Evolutionary conservation across 2,888 invertebrate species (phyloP).

Genomic region (Drosophila demipolita): DNA sequence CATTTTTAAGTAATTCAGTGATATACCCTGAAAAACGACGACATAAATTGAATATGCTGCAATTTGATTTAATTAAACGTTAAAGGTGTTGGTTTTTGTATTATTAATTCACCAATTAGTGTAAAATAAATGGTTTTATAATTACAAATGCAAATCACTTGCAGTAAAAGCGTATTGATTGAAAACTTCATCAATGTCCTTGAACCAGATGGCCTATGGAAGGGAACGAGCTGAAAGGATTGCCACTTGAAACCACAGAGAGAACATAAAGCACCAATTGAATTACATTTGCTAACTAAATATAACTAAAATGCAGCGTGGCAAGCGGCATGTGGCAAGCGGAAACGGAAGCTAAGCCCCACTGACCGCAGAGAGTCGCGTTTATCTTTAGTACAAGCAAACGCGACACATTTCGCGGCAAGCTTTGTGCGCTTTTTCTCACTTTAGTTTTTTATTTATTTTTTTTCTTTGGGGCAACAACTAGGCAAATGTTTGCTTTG

Average conservation of each 20-base stretch:
- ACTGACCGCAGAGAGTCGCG: conserved; percentile 29
- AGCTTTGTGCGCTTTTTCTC: conserved; percentile 51
- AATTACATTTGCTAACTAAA: conserved; percentile 67
- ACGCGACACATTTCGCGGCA: conserved; percentile 42
- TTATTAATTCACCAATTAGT: conserved; percentile 56
- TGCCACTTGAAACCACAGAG: conserved; percentile 7
- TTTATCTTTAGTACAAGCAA: conserved; percentile 73
- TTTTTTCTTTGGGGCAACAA: conserved; percentile 2
- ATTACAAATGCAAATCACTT: conserved; percentile 54
- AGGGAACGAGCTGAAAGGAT: neutral
- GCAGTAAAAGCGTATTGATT: conserved; percentile 44
- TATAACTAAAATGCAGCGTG: conserved; percentile 34
- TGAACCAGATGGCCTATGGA: neutral
- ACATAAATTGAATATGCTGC: neutral
- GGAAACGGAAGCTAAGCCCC: conserved; percentile 71
- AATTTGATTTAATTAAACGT: conserved; percentile 45
- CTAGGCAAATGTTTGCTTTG: conserved; percentile 60
- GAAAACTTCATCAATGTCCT: conserved; percentile 17
- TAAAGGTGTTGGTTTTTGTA: conserved; percentile 21
- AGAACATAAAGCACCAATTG: conserved; percentile 51
- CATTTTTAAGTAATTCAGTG: neutral
- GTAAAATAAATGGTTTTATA: conserved; percentile 16
- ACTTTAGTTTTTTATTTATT: conserved; percentile 6
- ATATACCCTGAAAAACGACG: neutral
- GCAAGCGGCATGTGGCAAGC: conserved; percentile 6